These are phyloP conservation scores for Saccostrea cuccullata DNA, from an alignment of 1,140 invertebrate species.

Conservation along the genomic window DNA sequence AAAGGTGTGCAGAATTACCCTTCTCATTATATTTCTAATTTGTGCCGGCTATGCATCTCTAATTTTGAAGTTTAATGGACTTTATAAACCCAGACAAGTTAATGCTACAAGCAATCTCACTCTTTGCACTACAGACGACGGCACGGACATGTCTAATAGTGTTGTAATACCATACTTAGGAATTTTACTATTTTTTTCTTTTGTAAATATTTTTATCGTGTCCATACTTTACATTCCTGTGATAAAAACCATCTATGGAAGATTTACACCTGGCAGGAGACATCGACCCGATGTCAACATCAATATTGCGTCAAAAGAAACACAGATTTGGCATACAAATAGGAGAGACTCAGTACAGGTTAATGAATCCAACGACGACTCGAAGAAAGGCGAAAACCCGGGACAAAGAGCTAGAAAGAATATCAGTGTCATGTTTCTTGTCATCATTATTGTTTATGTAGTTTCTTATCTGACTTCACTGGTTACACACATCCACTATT, in stretches of 20 bases:
- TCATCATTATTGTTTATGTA: slow-evolving; percentile 17
- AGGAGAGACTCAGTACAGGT: background rate
- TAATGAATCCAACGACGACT: too few relatives aligned
- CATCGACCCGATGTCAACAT: background rate
- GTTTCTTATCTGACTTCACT: slow-evolving; percentile 26
- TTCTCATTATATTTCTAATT: background rate
- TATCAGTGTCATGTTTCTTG: slow-evolving; percentile 5
- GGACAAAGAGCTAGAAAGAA: background rate
- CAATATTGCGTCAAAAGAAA: background rate
- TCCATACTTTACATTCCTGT: background rate
- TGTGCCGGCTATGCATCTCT: background rate
- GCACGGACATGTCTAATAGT: background rate
- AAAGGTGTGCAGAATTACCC: background rate
- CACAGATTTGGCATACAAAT: background rate
- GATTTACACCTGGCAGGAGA: background rate
- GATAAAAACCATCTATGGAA: background rate
- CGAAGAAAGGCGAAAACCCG: background rate
- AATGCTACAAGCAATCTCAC: background rate
- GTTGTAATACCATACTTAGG: slow-evolving; percentile 6
- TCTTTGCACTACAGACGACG: background rate
- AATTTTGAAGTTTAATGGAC: background rate
- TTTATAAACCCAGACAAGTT: background rate
- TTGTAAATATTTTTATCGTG: background rate
- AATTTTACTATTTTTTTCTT: background rate
- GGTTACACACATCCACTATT: background rate